Evolutionary conservation across 1,140 invertebrate species (phyloP).

Genomic region (Microplitis demolitor): DNA sequence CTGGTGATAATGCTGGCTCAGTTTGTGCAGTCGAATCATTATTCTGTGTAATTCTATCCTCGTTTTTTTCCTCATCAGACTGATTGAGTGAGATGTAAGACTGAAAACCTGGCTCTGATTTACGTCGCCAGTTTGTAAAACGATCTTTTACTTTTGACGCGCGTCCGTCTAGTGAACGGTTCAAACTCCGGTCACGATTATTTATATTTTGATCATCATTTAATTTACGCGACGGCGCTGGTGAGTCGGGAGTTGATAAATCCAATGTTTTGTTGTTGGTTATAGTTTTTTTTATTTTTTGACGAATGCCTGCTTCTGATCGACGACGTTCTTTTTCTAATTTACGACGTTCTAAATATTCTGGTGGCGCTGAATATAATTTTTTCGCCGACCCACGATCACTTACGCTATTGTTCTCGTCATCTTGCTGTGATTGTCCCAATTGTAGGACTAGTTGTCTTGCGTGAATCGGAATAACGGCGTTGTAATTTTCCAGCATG

Average conservation of each 20-base stretch:
- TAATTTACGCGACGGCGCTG: conserved; percentile 44
- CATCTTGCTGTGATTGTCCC: conserved; percentile 77
- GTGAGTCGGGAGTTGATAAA: conserved; percentile 44
- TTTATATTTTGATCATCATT: conserved; percentile 40
- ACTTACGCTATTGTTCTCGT: conserved; percentile 39
- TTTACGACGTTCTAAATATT: conserved; percentile 84
- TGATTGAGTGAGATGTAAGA: conserved; percentile 53
- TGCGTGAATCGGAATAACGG: conserved; percentile 91
- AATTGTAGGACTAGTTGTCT: conserved; percentile 90
- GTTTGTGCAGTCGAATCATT: not conserved
- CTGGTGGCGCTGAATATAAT: conserved; percentile 79
- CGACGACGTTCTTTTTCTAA: conserved; percentile 72
- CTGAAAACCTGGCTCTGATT: conserved; percentile 72
- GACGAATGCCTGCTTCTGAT: conserved; percentile 68
- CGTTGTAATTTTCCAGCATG: conserved; percentile 93
- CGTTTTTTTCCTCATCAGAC: conserved; percentile 43
- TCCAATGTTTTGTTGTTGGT: conserved; percentile 46
- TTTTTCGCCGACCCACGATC: conserved; percentile 69
- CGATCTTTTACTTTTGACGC: conserved; percentile 58
- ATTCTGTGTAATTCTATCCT: not conserved
- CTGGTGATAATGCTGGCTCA: not conserved
- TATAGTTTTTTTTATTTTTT: conserved; percentile 62
- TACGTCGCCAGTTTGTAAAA: conserved; percentile 69
- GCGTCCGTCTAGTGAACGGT: conserved; percentile 50
- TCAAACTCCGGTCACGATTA: conserved; percentile 53